Evolutionary conservation across 2,797 vertebrate genomes (phyloP), one percentile per base, ranked within the genome.

Genomic region (Pangasius macronema): DNA sequence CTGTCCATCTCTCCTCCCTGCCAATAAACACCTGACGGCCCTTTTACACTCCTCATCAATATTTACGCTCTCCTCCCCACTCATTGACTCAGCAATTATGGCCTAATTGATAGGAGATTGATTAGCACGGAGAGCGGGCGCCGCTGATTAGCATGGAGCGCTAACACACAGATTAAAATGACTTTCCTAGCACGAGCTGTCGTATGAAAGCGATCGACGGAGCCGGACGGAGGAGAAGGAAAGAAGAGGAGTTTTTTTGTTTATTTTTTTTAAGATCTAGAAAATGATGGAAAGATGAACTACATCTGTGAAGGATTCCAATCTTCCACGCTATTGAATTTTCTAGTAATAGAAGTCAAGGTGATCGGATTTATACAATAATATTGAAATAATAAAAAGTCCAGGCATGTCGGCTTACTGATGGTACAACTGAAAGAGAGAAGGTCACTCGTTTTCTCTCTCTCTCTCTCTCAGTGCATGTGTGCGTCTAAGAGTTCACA

Each of bases 61-160:
- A 96, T 97, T 97, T 97, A 97, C 96, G 93, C 96, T 93, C 93
- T 91, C 94, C 89, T 87, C 91, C 93, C 91, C 92, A 93, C 91
- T 88, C 92, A 97, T 96, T 96, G 96, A 97, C 95, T 97, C 95
- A 95, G 95, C 95, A 97, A 97, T 97, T 97, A 96, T 93, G 86
- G 18, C 86, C 94, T 95, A 96, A 97, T 97, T 97, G 94, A 97
- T 97, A 96, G 94, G 95, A 96, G 96, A 96, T 96, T 96, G 95
- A 97, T 97, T 96, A 96, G 96, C 94, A 95, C 95, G 92, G 89
- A 93, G 92, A 93, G 92, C 92, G 86, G 85, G 90, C 89, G 90
- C 86, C 81, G 88, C 86, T 87, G 88, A 39, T 39, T 39, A 39
- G 36, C 36, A 39, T 10, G 4, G 39, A 70, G 82, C 13, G 53